Conservation (phyloP, 2,113 vertebrate genomes). For the Furnarius figulus region DNA sequence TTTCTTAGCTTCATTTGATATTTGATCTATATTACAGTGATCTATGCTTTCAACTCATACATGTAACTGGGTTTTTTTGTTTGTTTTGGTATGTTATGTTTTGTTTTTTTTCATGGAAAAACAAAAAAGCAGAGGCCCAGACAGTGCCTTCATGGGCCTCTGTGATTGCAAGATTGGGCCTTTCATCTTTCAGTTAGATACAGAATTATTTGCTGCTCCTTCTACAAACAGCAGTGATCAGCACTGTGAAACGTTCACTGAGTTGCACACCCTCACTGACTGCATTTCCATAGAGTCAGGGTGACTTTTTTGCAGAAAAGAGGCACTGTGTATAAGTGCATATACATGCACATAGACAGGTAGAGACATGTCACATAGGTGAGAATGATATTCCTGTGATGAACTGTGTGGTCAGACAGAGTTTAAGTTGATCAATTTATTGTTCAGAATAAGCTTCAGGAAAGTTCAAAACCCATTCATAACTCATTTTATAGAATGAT, state of each 20-base stretch:
- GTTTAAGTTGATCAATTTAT: not conserved
- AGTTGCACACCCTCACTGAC: not conserved
- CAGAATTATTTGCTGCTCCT: not conserved
- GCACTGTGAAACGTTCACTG: not conserved
- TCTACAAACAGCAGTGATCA: not conserved
- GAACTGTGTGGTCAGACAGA: not conserved
- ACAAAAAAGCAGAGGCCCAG: not conserved
- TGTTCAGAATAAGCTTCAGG: not conserved
- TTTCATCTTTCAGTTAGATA: not conserved
- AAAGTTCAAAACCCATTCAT: not conserved
- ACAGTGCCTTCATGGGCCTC: not conserved
- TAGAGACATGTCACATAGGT: not conserved
- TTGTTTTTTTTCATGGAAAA: not conserved
- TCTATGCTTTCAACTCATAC: not conserved
- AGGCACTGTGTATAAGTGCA: not conserved
- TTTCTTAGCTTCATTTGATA: not conserved
- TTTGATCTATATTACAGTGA: not conserved
- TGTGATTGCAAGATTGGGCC: not conserved
- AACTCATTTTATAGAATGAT: not conserved
- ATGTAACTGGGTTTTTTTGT: not conserved
- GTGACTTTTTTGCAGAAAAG: not conserved
- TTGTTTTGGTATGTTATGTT: no score
- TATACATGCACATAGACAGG: accelerated
- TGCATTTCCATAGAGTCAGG: not conserved
- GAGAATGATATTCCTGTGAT: not conserved